phyloP scores from a whole-genome alignment of 2,888 invertebrate species.

The Cheiracanthium punctorium region DNA sequence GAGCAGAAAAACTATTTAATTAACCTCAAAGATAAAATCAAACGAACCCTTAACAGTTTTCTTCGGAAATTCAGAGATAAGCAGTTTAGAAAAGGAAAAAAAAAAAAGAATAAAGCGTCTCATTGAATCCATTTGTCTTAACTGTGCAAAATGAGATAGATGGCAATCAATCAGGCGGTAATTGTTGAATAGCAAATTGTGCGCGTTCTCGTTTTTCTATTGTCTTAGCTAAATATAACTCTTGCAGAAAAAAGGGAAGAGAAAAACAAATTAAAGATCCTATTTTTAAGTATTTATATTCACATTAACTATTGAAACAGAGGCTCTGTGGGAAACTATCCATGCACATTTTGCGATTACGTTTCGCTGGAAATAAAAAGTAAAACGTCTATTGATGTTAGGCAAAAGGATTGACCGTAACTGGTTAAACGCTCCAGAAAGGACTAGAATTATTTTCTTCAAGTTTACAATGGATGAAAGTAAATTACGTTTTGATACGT shows the following conservation, averaged over 20 bases:
- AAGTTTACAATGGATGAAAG: too few relatives aligned
- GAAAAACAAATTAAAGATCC: not conserved
- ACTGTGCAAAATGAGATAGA: conserved; percentile 30
- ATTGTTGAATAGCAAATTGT: conserved; percentile 56
- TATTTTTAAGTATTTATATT: not conserved
- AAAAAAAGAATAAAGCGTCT: too few relatives aligned
- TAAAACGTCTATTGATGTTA: too few relatives aligned
- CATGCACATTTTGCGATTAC: not conserved
- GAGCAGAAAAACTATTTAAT: not conserved
- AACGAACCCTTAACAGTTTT: not conserved
- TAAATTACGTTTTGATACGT: too few relatives aligned
- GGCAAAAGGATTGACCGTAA: too few relatives aligned
- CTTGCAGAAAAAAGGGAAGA: not conserved
- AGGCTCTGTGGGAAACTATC: not conserved
- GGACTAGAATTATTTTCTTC: too few relatives aligned
- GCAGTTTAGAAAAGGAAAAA: not conserved
- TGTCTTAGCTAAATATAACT: conserved; percentile 27
- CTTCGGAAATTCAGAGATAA: not conserved
- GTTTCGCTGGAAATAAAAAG: too few relatives aligned
- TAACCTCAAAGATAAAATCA: not conserved
- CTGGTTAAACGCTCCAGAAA: too few relatives aligned
- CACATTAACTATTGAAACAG: not conserved
- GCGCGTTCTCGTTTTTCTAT: conserved; percentile 50
- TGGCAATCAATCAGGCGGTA: conserved; percentile 54
- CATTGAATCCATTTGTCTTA: not conserved